A percentile compares a stretch with the other conserved stretches of the same genome.
These are phyloP conservation scores for Cairina moschata DNA, from an alignment of 2,113 vertebrate species.

Conservation along the genomic window DNA sequence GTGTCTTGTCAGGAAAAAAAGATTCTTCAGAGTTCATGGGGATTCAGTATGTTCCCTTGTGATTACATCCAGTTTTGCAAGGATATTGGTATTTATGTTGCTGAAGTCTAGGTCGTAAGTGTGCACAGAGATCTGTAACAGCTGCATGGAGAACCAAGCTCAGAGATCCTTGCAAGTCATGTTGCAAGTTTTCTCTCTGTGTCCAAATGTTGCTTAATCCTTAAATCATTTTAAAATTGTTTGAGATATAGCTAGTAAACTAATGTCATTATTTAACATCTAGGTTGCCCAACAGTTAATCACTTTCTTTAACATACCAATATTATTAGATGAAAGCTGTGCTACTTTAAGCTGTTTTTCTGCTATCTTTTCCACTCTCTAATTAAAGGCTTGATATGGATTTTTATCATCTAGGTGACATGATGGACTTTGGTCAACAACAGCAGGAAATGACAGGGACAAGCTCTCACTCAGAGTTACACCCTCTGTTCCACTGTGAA, in stretches of 20 bases:
- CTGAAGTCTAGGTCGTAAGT: background rate
- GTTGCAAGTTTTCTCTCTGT: background rate
- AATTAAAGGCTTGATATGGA: background rate
- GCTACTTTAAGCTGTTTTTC: background rate
- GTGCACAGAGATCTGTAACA: background rate
- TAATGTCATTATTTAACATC: background rate
- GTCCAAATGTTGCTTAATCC: background rate
- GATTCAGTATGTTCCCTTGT: background rate
- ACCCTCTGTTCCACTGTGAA: constrained; percentile 31
- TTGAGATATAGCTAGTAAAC: background rate
- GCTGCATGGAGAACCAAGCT: background rate
- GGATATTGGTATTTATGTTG: background rate
- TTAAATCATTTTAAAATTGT: background rate
- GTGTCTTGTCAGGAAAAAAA: background rate
- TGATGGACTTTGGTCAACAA: background rate
- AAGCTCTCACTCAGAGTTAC: background rate
- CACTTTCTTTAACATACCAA: background rate
- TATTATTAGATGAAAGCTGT: background rate
- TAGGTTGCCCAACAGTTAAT: background rate
- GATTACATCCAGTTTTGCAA: background rate
- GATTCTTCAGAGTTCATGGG: background rate
- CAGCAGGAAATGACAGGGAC: constrained; percentile 39
- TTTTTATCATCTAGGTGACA: background rate
- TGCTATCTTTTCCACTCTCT: background rate
- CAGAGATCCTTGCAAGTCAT: background rate